phyloP scores from a whole-genome alignment of 2,797 vertebrate species.

The Neomorphus geoffroyi region DNA sequence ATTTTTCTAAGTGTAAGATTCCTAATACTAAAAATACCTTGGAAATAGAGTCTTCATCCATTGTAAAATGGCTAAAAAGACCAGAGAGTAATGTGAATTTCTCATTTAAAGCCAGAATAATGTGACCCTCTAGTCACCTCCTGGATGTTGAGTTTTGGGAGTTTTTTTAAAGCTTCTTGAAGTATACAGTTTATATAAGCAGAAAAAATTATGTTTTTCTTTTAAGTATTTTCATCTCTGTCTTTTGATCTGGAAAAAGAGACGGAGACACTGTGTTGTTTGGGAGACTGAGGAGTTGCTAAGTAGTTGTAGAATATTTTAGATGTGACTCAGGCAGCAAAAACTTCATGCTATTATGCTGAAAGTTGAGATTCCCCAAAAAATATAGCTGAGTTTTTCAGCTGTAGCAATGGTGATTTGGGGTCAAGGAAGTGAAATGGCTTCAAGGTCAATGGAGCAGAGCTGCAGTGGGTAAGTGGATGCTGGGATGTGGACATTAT shows the following conservation, averaged over 20 bases:
- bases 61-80: neutral
- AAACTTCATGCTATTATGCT: neutral
- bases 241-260: neutral
- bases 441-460: neutral
- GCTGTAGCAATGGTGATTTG: neutral
- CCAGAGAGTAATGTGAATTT: neutral
- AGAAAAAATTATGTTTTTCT: neutral
- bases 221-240: neutral
- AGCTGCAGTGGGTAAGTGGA: neutral
- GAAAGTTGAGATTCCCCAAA: neutral
- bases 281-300: neutral
- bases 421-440: neutral
- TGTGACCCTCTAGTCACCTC: neutral
- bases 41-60: neutral
- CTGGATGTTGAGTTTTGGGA: too few species aligned
- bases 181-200: neutral
- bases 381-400: neutral
- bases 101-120: neutral
- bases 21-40: neutral
- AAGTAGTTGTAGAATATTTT: neutral
- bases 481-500: accelerated
- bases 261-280: accelerated
- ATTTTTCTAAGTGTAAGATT: neutral
- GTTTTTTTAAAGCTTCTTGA: neutral
- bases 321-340: neutral